Conservation (phyloP, 2,797 vertebrate species). For the Peromyscus nudipes region DNA sequence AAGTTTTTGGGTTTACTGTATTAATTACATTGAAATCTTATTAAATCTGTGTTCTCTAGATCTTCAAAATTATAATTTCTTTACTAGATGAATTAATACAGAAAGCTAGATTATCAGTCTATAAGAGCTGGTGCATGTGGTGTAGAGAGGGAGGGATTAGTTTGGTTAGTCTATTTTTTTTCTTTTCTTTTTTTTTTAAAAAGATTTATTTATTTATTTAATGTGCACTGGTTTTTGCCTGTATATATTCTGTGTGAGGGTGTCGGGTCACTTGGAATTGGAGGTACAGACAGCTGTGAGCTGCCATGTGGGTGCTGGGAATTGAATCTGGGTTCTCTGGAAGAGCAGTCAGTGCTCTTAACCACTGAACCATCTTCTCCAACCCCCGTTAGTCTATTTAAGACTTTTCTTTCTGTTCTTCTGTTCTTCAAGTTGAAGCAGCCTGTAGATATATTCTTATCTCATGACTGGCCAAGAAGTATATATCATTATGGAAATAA, state of each 20-base stretch:
- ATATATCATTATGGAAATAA: conserved; percentile 97
- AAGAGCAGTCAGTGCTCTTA: too few species aligned
- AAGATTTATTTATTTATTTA: too few species aligned
- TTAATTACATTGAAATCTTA: conserved; percentile 10
- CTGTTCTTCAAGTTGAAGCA: conserved; percentile 91
- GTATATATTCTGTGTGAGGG: too few species aligned
- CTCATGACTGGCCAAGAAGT: conserved; percentile 97
- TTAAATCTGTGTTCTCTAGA: conserved; percentile 35
- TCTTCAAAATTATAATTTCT: conserved; percentile 41
- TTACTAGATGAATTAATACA: background rate
- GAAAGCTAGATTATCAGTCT: background rate
- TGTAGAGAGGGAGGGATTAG: background rate
- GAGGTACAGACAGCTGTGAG: too few species aligned
- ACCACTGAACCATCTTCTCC: too few species aligned
- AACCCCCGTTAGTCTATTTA: background rate
- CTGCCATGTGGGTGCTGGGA: too few species aligned
- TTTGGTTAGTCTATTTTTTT: background rate
- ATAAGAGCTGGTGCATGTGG: background rate
- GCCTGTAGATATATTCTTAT: conserved; percentile 96
- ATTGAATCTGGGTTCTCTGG: too few species aligned
- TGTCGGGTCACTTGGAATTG: too few species aligned
- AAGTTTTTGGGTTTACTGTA: conserved; percentile 45
- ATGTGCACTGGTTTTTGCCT: too few species aligned
- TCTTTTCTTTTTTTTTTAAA: too few species aligned
- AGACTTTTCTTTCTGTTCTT: conserved; percentile 11